These are phyloP conservation scores for Pogonognathellus flavescens DNA, from an alignment of 1,140 invertebrate species.

Conservation along the genomic window DNA sequence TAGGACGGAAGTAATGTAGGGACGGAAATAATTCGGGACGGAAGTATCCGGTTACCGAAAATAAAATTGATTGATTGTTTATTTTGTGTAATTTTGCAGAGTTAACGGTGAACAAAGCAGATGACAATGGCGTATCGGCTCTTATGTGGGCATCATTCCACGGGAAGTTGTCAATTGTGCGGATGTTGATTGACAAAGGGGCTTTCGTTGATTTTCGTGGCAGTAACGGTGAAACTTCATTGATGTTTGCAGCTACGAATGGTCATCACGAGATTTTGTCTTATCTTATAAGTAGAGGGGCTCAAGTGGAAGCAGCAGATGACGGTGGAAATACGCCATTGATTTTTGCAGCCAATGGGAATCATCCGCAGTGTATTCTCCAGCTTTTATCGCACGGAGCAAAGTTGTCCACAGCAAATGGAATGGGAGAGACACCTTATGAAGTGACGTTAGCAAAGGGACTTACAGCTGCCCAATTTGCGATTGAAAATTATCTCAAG, in stretches of 20 bases:
- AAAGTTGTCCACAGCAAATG: conserved; percentile 53
- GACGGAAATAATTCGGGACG: too few species aligned
- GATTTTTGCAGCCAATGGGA: conserved; percentile 60
- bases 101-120: conserved; percentile 59
- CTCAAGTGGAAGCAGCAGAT: conserved; percentile 53
- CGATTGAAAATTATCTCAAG: conserved; percentile 64
- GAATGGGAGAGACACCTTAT: conserved; percentile 58
- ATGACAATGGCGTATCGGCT: conserved; percentile 50
- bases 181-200: conserved; percentile 58
- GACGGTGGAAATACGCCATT: conserved; percentile 62
- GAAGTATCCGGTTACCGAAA: too few species aligned
- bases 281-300: conserved; percentile 52
- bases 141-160: conserved; percentile 64
- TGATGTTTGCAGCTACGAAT: conserved; percentile 61
- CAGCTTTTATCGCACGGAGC: conserved; percentile 58
- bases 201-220: conserved; percentile 53
- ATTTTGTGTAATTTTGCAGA: conserved; percentile 40
- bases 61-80: background rate
- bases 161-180: conserved; percentile 48
- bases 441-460: conserved; percentile 56
- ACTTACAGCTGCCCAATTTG: conserved; percentile 60
- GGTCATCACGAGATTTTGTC: conserved; percentile 61
- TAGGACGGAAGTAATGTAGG: too few species aligned
- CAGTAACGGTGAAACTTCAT: conserved; percentile 48
- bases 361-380: conserved; percentile 56